Evolutionary conservation across 2,113 vertebrate genomes (phyloP).

Genomic region (Podilymbus podiceps): DNA sequence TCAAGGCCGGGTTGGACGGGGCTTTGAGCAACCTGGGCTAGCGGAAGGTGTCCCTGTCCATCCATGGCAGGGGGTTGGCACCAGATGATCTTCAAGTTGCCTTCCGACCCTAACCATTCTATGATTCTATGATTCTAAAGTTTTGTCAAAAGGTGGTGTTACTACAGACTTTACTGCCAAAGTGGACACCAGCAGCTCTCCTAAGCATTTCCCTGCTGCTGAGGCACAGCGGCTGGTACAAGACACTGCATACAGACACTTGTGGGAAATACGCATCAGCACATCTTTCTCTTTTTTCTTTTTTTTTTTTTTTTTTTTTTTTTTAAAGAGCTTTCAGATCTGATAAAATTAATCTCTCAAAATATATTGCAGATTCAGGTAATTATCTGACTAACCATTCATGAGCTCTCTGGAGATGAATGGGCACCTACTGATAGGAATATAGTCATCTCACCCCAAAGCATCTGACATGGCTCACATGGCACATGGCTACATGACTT

Average conservation of each 20-base stretch:
- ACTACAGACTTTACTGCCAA: neutral
- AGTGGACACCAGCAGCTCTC: neutral
- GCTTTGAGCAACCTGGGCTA: no score
- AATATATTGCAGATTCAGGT: neutral
- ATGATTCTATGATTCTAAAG: neutral
- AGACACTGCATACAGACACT: neutral
- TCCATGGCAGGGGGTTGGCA: no score
- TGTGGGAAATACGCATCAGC: neutral
- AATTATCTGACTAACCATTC: neutral
- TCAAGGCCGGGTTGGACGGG: no score
- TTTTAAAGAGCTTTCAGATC: neutral
- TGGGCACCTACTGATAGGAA: neutral
- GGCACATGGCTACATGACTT: no score
- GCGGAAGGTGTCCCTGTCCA: no score
- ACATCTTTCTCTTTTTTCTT: neutral
- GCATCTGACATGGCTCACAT: no score
- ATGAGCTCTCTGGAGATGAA: neutral
- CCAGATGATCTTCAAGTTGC: no score
- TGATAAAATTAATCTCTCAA: neutral
- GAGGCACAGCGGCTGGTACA: neutral
- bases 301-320: neutral
- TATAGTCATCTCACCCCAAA: neutral
- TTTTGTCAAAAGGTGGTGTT: neutral
- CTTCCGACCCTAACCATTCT: no score
- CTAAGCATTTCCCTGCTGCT: neutral